phyloP scores from a whole-genome alignment of 1,140 invertebrate genomes.

The Theocolax elegans region DNA sequence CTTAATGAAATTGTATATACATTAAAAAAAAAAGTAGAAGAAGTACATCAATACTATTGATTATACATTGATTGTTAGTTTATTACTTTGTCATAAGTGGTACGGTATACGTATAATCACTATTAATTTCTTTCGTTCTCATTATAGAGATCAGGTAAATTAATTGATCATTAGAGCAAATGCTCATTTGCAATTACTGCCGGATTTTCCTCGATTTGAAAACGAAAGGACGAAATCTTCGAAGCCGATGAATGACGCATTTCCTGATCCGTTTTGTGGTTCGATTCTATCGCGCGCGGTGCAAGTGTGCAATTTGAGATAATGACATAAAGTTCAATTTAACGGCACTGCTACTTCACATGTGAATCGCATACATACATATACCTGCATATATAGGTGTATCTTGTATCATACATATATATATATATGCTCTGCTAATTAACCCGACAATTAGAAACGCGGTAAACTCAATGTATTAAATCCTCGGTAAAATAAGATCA shows the following conservation, averaged over 20 bases:
- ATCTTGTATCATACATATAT: too few relatives aligned
- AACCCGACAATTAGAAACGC: constrained; percentile 32
- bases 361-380: constrained; percentile 17
- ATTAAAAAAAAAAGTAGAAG: too few relatives aligned
- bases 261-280: constrained; percentile 18
- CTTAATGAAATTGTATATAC: too few relatives aligned
- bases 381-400: too few relatives aligned
- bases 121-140: too few relatives aligned
- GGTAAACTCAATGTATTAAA: not conserved
- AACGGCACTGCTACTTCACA: not conserved
- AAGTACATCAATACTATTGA: too few relatives aligned
- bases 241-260: not conserved
- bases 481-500: too few relatives aligned
- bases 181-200: not conserved
- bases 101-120: too few relatives aligned
- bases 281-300: constrained; percentile 3
- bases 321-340: constrained; percentile 33
- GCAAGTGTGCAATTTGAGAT: constrained; percentile 11
- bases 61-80: too few relatives aligned
- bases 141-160: too few relatives aligned
- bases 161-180: too few relatives aligned
- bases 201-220: not conserved
- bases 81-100: too few relatives aligned
- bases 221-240: not conserved
- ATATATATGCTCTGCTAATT: constrained; percentile 14